These are phyloP conservation scores for Odobenus rosmarus DNA, from an alignment of 2,113 vertebrate genomes.

Conservation along the genomic window DNA sequence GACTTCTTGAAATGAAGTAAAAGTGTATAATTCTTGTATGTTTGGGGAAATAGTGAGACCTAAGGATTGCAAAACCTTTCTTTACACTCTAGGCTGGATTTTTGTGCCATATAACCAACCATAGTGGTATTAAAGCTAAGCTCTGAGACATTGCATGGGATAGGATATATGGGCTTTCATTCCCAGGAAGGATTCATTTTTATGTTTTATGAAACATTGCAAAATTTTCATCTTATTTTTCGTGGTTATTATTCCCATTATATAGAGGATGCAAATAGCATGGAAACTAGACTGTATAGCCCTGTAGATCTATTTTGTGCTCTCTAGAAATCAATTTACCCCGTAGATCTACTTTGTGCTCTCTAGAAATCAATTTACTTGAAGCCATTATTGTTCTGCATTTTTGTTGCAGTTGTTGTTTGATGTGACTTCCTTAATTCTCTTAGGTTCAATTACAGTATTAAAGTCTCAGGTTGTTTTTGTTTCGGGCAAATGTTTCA, in stretches of 20 bases:
- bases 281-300: neutral
- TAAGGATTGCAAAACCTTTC: neutral
- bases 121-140: neutral
- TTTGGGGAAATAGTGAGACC: conserved; percentile 23
- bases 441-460: neutral
- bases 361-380: neutral
- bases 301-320: neutral
- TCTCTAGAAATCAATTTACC: neutral
- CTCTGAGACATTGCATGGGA: neutral
- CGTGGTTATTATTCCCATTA: neutral
- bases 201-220: neutral
- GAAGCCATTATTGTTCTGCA: neutral
- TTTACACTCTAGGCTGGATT: neutral
- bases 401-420: conserved; percentile 8
- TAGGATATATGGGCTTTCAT: neutral
- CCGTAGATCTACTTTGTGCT: neutral
- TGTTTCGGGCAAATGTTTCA: neutral
- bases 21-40: neutral
- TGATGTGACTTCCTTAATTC: conserved; percentile 17
- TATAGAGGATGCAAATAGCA: neutral
- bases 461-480: neutral
- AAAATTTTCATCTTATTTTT: conserved; percentile 1
- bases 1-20: neutral
- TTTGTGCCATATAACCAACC: neutral
- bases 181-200: neutral